Base-by-base conservation (phyloP, 2,113 vertebrate species). In the Isurus oxyrinchus region DNA sequence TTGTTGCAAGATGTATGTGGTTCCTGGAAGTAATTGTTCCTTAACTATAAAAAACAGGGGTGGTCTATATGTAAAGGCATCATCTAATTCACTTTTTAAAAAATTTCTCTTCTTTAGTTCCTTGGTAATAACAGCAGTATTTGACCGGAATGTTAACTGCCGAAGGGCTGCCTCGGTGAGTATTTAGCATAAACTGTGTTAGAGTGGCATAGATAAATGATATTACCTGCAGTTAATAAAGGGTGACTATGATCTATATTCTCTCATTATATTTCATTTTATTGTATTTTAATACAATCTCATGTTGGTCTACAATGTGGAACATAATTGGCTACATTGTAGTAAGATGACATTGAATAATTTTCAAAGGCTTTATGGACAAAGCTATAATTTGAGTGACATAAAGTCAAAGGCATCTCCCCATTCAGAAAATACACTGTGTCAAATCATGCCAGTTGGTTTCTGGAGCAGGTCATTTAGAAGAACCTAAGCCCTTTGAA, bases 131-230 rank as follows among this genome's bases (percentile, higher is more conserved):
- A 98, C 98, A 16, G 97, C 98, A 35, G 97, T 99, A 23, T 99
- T 98, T 97, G 99, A 99, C 96, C 97, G 98, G 63, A 98, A 98
- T 40, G 97, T 99, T 95, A 99, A 98, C 96, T 99, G 99, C 97
- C 98, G 99, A 96, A 98, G 98, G 98, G 99, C 98, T 44, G 98
- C 98, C 1, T 99, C 99, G 49, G 99, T 99, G 97, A 98, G 98
- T 98, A 93, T 94, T 66, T 40, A 72, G 94, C 19, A 63, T 16
- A 23, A 66, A 0, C 61, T 6, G 3, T 13, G 49, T 72, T 31
- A 69, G 21, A 14, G 44, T 49, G 66, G 66, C 3, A 8, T 23
- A 31, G 8, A 14, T 72, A 8, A 95, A 27, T 53, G 25, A 95
- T 95, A 66, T 16, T 27, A 69, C n/a, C 57, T 21, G 14, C 31